Evolutionary conservation across 2,888 invertebrate genomes (phyloP).

Genomic region (Barypeithes pellucidus): DNA sequence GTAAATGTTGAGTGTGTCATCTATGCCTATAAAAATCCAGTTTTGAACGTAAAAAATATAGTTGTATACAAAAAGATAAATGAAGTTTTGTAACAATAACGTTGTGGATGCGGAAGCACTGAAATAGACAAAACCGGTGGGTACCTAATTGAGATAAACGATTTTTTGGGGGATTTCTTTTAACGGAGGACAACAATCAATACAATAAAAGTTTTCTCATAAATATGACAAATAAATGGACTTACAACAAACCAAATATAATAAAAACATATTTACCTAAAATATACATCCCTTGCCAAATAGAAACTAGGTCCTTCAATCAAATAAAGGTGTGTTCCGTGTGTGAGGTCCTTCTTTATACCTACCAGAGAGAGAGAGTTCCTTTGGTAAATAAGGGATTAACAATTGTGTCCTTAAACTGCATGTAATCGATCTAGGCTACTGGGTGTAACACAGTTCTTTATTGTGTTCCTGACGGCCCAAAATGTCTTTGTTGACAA

Average conservation of each 20-base stretch:
- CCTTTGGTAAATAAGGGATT: slow-evolving; percentile 64
- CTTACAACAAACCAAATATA: background rate
- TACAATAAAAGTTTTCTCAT: too few species aligned
- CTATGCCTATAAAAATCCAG: too few species aligned
- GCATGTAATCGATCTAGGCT: slow-evolving; percentile 19
- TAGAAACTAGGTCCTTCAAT: slow-evolving; percentile 33
- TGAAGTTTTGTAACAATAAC: too few species aligned
- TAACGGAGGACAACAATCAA: too few species aligned
- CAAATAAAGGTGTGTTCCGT: slow-evolving; percentile 64
- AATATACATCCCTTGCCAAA: slow-evolving; percentile 17
- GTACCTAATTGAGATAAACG: too few species aligned
- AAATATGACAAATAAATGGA: background rate
- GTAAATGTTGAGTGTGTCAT: too few species aligned
- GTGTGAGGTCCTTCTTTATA: slow-evolving; percentile 58
- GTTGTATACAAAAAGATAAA: too few species aligned
- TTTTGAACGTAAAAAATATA: too few species aligned
- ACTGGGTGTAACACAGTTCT: slow-evolving; percentile 26
- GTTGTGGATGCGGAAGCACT: too few species aligned
- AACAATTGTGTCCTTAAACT: slow-evolving; percentile 69
- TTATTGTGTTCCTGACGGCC: slow-evolving; percentile 33
- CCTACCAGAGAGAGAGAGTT: slow-evolving; percentile 68
- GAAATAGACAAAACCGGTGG: too few species aligned
- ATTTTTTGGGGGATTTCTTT: too few species aligned
- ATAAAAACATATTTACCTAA: slow-evolving; percentile 17
- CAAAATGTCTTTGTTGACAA: slow-evolving; percentile 38